A percentile compares a stretch with the other conserved stretches of the same genome.
Evolutionary conservation across 2,113 vertebrate species (phyloP).

Genomic region (Ictalurus punctatus): DNA sequence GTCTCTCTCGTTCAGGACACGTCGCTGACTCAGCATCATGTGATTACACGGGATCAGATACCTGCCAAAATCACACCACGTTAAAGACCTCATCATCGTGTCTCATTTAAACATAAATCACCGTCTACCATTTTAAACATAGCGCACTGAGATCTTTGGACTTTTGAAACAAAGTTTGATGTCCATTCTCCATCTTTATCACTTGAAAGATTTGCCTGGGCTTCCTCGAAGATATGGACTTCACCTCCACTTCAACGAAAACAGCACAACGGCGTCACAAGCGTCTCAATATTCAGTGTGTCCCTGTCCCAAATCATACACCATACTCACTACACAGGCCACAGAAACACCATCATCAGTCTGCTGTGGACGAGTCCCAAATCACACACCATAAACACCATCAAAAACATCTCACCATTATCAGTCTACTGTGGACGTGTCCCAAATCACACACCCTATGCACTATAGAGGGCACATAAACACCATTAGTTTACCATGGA

Average conservation of each 20-base stretch:
- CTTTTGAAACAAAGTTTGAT: background rate
- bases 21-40: constrained; percentile 93
- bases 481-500: too few relatives aligned
- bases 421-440: background rate
- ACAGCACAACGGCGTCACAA: background rate
- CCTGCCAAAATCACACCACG: constrained; percentile 66
- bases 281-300: background rate
- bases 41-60: constrained; percentile 97
- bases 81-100: background rate
- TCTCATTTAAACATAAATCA: background rate
- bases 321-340: background rate
- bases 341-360: background rate
- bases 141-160: background rate
- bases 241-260: background rate
- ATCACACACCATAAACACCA: background rate
- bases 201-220: background rate
- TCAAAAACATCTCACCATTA: too few relatives aligned
- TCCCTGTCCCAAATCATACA: background rate
- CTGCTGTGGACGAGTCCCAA: background rate
- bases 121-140: background rate
- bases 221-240: background rate
- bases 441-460: background rate
- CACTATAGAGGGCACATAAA: background rate
- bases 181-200: background rate
- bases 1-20: constrained; percentile 88